A percentile compares a stretch with the other conserved stretches of the same genome.
Evolutionary conservation across 1,140 invertebrate species (phyloP).

Genomic region (Tetranychus urticae): DNA sequence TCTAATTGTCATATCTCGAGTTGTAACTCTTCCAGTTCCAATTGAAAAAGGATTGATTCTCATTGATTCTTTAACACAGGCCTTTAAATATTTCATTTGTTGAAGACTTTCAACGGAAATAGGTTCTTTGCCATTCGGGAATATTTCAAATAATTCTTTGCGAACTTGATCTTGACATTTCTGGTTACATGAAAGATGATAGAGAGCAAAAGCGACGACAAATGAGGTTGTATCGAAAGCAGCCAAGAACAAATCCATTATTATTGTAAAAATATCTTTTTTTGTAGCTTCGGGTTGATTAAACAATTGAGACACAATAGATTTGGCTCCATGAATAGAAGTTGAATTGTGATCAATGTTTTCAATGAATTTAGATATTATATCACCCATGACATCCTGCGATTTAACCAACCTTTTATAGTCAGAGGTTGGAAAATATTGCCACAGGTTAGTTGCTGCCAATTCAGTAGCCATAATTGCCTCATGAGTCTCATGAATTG

Average conservation of each 20-base stretch:
- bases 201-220: constrained; percentile 16
- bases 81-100: constrained; percentile 12
- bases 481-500: constrained; percentile 42
- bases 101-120: constrained; percentile 3
- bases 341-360: constrained; percentile 1
- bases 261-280: constrained; percentile 52
- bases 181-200: constrained; percentile 21
- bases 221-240: constrained; percentile 44
- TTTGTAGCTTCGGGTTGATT: constrained; percentile 23
- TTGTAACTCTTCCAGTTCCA: constrained; percentile 13
- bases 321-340: background rate
- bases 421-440: constrained; percentile 37
- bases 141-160: constrained; percentile 18
- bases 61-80: constrained; percentile 16
- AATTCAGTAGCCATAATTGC: constrained; percentile 48
- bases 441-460: constrained; percentile 39
- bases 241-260: constrained; percentile 55
- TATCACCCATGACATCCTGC: constrained; percentile 13
- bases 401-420: constrained; percentile 12
- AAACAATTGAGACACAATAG: constrained; percentile 7
- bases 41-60: constrained; percentile 13
- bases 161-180: constrained; percentile 20
- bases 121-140: background rate
- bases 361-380: constrained; percentile 39
- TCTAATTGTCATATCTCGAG: constrained; percentile 11